phyloP scores from a whole-genome alignment of 2,888 invertebrate species.

The Germaria angustata region DNA sequence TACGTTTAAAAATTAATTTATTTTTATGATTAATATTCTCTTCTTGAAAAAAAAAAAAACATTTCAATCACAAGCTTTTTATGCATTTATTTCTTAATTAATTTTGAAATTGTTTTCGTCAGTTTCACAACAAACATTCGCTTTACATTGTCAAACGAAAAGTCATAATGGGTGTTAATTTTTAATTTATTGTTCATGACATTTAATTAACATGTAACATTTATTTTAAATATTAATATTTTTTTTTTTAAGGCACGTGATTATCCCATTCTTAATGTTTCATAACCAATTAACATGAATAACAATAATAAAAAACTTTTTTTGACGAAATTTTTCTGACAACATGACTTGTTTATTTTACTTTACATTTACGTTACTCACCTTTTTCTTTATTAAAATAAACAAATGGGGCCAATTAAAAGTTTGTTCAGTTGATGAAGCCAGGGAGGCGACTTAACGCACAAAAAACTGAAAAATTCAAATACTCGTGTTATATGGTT shows the following conservation, averaged over 20 bases:
- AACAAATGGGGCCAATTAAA: background rate
- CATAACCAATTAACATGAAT: background rate
- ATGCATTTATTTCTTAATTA: background rate
- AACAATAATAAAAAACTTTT: background rate
- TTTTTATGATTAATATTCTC: too few species aligned
- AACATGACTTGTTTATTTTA: background rate
- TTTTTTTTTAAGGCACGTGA: constrained; percentile 37
- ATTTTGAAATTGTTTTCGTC: constrained; percentile 6
- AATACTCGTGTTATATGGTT: background rate
- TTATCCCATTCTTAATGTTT: constrained; percentile 17
- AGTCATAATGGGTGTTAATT: constrained; percentile 55
- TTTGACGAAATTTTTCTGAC: background rate
- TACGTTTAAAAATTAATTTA: too few species aligned
- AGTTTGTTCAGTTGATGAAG: background rate
- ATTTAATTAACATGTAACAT: constrained; percentile 39
- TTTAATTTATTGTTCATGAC: constrained; percentile 59
- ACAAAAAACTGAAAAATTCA: constrained; percentile 2
- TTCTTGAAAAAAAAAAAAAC: too few species aligned
- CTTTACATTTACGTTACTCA: background rate
- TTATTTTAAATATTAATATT: background rate
- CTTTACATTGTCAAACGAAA: background rate
- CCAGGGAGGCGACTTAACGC: background rate
- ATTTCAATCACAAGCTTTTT: background rate
- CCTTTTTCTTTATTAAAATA: background rate
- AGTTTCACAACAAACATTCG: background rate